Evolutionary conservation across 1,140 invertebrate genomes (phyloP).

Genomic region (Leptopilina boulardi): DNA sequence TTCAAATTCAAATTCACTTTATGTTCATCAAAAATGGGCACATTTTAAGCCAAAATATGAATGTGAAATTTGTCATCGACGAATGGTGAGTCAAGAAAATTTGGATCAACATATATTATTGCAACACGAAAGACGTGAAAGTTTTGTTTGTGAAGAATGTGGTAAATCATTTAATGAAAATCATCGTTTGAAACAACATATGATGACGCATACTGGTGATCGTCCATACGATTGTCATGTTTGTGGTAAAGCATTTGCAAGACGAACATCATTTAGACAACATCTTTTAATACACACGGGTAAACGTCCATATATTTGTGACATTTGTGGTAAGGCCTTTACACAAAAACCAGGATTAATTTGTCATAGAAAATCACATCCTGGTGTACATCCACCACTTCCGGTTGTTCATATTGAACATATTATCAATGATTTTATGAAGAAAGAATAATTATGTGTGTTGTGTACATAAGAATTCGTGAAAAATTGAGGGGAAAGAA

Average conservation of each 20-base stretch:
- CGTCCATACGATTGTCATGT: slow-evolving; percentile 85
- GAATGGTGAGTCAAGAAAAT: slow-evolving; percentile 65
- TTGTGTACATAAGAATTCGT: slow-evolving; percentile 16
- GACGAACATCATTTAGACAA: slow-evolving; percentile 76
- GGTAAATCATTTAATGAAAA: slow-evolving; percentile 80
- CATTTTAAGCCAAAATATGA: slow-evolving; percentile 68
- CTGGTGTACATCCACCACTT: slow-evolving; percentile 61
- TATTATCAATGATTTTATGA: slow-evolving; percentile 66
- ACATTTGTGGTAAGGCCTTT: slow-evolving; percentile 72
- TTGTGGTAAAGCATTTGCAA: slow-evolving; percentile 84
- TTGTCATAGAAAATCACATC: slow-evolving; percentile 64
- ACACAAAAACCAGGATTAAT: slow-evolving; percentile 69
- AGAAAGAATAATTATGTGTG: slow-evolving; percentile 56
- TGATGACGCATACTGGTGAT: slow-evolving; percentile 82
- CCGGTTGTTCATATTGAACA: slow-evolving; percentile 65
- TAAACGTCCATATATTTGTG: slow-evolving; percentile 78
- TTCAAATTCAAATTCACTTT: slow-evolving; percentile 60
- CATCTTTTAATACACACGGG: slow-evolving; percentile 83
- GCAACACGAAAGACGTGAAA: slow-evolving; percentile 66
- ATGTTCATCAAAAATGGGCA: slow-evolving; percentile 66
- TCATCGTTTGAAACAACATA: slow-evolving; percentile 76
- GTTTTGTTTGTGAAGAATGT: slow-evolving; percentile 82
- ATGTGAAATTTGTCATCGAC: slow-evolving; percentile 64
- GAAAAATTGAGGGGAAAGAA: neutral
- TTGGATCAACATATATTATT: slow-evolving; percentile 62